These are phyloP conservation scores for Mormyrus iriodes DNA, from an alignment of 2,113 vertebrate species.

Conservation along the genomic window DNA sequence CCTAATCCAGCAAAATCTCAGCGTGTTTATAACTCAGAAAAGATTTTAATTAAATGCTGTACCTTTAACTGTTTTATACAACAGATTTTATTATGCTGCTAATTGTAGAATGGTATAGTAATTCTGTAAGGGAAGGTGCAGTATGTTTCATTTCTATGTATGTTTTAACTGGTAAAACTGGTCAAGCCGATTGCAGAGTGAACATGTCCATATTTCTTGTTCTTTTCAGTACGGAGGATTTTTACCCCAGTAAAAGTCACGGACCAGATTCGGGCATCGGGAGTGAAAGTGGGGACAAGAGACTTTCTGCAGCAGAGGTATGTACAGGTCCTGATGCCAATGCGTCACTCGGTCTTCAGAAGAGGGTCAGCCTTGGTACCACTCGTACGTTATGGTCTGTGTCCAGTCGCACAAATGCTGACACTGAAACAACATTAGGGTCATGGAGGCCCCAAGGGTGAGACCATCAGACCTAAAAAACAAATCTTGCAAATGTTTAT, in stretches of 20 bases:
- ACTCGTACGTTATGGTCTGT: background rate
- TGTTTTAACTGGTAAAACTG: background rate
- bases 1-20: background rate
- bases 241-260: slow-evolving; percentile 94
- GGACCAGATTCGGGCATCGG: slow-evolving; percentile 96
- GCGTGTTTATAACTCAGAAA: too few relatives aligned
- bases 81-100: background rate
- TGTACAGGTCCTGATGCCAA: slow-evolving; percentile 32
- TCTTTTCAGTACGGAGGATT: slow-evolving; percentile 84
- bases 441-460: background rate
- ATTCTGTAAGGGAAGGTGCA: background rate
- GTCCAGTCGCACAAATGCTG: background rate
- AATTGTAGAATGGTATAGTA: background rate
- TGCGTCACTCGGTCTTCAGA: background rate
- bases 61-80: background rate
- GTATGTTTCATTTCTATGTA: background rate
- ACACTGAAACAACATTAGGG: background rate
- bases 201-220: background rate
- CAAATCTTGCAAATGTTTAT: background rate
- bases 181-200: background rate
- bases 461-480: background rate
- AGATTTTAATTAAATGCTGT: background rate
- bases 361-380: background rate
- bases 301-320: slow-evolving; percentile 93
- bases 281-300: slow-evolving; percentile 96